Evolutionary conservation across 2,113 vertebrate genomes (phyloP), one percentile per base, ranked within the genome.

Genomic region (Syngnathus typhle): DNA sequence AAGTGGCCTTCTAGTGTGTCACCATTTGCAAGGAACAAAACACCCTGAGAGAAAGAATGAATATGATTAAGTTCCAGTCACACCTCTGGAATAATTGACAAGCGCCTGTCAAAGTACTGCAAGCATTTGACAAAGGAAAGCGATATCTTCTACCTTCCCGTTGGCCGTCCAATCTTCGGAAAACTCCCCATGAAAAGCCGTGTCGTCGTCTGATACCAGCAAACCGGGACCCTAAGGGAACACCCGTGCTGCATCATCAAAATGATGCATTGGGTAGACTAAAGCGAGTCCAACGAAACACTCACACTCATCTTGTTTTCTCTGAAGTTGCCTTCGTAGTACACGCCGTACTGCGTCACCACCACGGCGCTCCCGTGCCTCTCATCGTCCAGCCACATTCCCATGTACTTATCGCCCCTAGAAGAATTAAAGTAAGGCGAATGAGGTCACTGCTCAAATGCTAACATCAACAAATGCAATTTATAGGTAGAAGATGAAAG

Each of bases 321-420:
- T 84, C 76, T 94, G 84, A 98, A 98, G 67, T 88, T 89, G 70
- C 97, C 96, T 84, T 99, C 96, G 7, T 92, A 98, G 81, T 98
- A 99, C 13, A 96, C 77, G 5, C 96, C 94, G 77, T 93, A 93
- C 85, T 99, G 97, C 4, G 95, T 98, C 67, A 98, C 93, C 4
- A 99, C 93, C 15, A 95, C 91, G 4, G 94, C 94, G 0, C 79
- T 93, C 52, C 97, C 96, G 37, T 98, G 93, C 27, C 94, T 92
- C 61, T 91, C 80, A 67, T 98, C 95, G 27, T 98, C 96, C 70
- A 92, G 87, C 97, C 97, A 99, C 89, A 92, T 88, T 15, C 97
- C 97, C 95, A 99, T 96, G 69, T 96, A 98, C 81, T 98, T 98
- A 78, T 99, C 94, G 44, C 97, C 97, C 77, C 97, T 99, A 73